These are phyloP conservation scores for Thymelicus sylvestris DNA, from an alignment of 2,888 invertebrate genomes.

Conservation along the genomic window DNA sequence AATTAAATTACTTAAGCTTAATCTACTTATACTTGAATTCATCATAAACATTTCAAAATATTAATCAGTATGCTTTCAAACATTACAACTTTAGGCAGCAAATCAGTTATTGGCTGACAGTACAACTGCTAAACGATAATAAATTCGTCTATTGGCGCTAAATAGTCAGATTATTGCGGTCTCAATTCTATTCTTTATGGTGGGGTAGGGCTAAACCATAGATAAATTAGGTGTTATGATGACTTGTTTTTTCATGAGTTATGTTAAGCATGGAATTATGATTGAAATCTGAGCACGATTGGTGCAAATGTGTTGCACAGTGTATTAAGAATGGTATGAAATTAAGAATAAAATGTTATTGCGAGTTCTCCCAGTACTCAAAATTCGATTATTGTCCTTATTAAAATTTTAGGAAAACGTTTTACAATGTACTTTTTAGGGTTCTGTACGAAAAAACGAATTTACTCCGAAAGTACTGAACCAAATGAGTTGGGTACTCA, in stretches of 20 bases:
- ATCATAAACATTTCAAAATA: slow-evolving; percentile 17
- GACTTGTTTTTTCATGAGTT: not conserved
- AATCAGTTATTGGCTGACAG: slow-evolving; percentile 19
- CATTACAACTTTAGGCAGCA: slow-evolving; percentile 13
- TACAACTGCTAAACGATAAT: slow-evolving; percentile 14
- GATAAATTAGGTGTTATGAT: not conserved
- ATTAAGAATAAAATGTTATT: too few species aligned
- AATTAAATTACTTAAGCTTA: too few species aligned
- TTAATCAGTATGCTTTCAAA: slow-evolving; percentile 17
- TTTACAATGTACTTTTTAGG: too few species aligned
- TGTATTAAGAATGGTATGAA: too few species aligned
- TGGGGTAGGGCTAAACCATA: slow-evolving; percentile 1
- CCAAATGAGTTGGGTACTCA: too few species aligned
- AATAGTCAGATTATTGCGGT: slow-evolving; percentile 20
- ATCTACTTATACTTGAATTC: slow-evolving; percentile 9
- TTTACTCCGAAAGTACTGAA: too few species aligned
- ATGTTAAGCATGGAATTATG: not conserved
- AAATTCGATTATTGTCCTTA: too few species aligned
- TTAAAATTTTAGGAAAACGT: too few species aligned
- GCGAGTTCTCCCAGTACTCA: too few species aligned
- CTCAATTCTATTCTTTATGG: slow-evolving; percentile 30
- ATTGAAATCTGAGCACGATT: not conserved
- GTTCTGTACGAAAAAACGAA: too few species aligned
- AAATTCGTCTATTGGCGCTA: slow-evolving; percentile 19
- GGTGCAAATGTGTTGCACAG: not conserved